A percentile compares a stretch with the other conserved stretches of the same genome.
Evolutionary conservation across 2,113 vertebrate genomes (phyloP).

Genomic region (Lethenteron reissneri): DNA sequence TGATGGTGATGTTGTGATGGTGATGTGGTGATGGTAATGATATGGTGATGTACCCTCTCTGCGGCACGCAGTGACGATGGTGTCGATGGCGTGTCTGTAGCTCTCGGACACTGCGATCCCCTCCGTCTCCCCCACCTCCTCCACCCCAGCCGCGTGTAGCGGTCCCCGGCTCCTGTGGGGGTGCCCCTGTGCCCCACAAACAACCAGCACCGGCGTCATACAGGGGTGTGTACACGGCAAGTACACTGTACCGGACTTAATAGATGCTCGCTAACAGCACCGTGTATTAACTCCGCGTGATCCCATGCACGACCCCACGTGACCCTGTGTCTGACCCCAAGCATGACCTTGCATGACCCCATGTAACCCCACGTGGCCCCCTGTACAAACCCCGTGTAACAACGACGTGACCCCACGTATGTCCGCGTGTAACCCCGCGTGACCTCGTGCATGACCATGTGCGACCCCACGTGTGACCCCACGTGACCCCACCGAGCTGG

Average conservation of each 20-base stretch:
- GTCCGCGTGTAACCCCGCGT: not conserved
- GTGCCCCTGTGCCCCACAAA: conserved; percentile 8
- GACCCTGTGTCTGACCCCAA: conserved; percentile 6
- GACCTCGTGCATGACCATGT: too few species aligned
- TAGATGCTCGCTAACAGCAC: too few species aligned
- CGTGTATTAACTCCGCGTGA: conserved; percentile 15
- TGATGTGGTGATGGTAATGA: not conserved
- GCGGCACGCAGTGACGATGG: conserved; percentile 32
- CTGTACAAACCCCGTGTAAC: not conserved
- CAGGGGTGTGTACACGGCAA: conserved; percentile 18
- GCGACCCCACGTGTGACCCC: not conserved
- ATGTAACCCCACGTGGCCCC: not conserved
- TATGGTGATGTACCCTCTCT: conserved; percentile 25
- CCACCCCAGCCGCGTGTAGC: conserved; percentile 38
- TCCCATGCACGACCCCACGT: conserved; percentile 14
- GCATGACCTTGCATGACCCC: not conserved
- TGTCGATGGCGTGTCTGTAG: conserved; percentile 23
- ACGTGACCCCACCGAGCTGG: conserved; percentile 17
- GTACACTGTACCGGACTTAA: too few species aligned
- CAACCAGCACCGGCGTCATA: conserved; percentile 14
- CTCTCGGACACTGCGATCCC: conserved; percentile 29
- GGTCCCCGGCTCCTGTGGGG: conserved; percentile 11
- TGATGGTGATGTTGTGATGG: too few species aligned
- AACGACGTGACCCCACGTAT: not conserved
- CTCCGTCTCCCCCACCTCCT: conserved; percentile 16